phyloP scores from a whole-genome alignment of 1,140 invertebrate genomes.

The Polypedilum vanderplanki region DNA sequence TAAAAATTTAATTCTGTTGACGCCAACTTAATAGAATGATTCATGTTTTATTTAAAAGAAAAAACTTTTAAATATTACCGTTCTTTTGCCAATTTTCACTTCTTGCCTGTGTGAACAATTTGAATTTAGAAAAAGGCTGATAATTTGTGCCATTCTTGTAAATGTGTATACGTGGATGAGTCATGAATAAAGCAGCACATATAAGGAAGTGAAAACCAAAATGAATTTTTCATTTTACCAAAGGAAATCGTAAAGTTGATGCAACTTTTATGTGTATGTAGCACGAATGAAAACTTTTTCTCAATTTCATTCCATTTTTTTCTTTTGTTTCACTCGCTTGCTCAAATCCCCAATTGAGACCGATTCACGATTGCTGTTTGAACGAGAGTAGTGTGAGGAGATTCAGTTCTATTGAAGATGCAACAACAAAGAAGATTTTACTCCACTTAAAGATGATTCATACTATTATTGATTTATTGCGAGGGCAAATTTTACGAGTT shows the following conservation, averaged over 20 bases:
- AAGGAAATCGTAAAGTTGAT: not conserved
- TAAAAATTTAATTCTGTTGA: not conserved
- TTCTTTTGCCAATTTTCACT: not conserved
- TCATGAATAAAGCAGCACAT: not conserved
- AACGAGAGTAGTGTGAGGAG: not conserved
- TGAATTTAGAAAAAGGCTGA: not conserved
- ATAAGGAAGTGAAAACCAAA: not conserved
- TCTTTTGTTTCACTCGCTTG: not conserved
- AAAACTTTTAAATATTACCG: too few species aligned
- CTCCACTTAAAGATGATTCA: slow-evolving; percentile 8
- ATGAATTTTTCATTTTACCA: slow-evolving; percentile 19
- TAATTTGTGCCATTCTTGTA: not conserved
- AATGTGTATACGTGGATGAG: not conserved
- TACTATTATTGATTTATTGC: slow-evolving; percentile 14
- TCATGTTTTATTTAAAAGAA: not conserved
- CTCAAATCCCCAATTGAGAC: slow-evolving; percentile 15
- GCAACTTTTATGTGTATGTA: slow-evolving; percentile 1
- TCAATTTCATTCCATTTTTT: not conserved
- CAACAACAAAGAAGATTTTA: not conserved
- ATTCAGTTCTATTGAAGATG: not conserved
- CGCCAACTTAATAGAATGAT: not conserved
- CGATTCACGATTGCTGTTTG: not conserved
- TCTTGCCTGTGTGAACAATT: not conserved
- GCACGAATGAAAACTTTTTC: not conserved
- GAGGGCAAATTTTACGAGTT: not conserved